These are phyloP conservation scores for Kryptolebias ocellatus DNA, from an alignment of 2,797 vertebrate species.

Conservation along the genomic window DNA sequence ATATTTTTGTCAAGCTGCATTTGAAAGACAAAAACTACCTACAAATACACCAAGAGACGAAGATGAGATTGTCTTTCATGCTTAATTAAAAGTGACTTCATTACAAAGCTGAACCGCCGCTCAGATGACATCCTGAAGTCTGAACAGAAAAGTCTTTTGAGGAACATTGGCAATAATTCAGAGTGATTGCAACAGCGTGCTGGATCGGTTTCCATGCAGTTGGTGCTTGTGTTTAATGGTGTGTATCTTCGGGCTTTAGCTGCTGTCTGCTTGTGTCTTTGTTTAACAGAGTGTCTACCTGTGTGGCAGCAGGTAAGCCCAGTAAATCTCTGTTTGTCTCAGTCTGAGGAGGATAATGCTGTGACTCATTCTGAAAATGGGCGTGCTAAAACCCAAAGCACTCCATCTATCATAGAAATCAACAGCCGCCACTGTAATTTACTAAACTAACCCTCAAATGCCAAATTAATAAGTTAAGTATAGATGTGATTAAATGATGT, in stretches of 20 bases:
- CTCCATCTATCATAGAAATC: constrained; percentile 64
- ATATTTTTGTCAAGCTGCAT: not conserved
- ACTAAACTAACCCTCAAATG: constrained; percentile 67
- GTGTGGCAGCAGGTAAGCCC: constrained; percentile 73
- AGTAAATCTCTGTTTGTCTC: constrained; percentile 78
- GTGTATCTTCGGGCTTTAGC: constrained; percentile 56
- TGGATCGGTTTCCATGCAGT: constrained; percentile 36
- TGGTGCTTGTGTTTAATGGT: constrained; percentile 48
- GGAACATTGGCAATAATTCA: constrained; percentile 20
- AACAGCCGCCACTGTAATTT: constrained; percentile 66
- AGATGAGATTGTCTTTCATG: not conserved
- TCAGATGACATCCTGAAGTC: not conserved
- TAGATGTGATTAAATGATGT: constrained; percentile 63
- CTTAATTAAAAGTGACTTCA: constrained; percentile 2
- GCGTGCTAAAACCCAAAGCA: constrained; percentile 64
- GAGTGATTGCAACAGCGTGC: constrained; percentile 35
- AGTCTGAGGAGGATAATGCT: constrained; percentile 73
- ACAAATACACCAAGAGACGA: constrained; percentile 3
- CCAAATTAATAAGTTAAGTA: constrained; percentile 77
- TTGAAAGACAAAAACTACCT: constrained; percentile 3
- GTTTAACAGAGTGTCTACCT: constrained; percentile 72
- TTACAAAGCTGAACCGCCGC: not conserved
- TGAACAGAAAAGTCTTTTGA: not conserved
- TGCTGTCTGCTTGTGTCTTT: constrained; percentile 52
- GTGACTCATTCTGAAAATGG: constrained; percentile 70